Base-by-base conservation (phyloP, 2,888 invertebrate genomes). In the Sinodicranocentrus sp. region DNA sequence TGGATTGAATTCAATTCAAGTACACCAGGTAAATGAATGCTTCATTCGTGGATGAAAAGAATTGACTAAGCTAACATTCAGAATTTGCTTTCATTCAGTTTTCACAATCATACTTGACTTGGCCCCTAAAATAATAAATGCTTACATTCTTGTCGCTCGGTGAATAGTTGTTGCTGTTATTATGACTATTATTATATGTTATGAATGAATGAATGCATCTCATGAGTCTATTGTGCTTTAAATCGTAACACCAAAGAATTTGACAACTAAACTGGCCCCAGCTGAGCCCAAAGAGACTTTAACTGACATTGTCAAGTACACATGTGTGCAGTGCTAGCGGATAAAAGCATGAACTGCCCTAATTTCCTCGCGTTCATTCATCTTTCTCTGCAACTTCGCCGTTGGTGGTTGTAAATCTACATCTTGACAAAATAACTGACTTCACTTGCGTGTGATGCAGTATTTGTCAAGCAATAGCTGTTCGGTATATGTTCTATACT, bases 321-420 rank as follows among this genome's bases (percentile, higher is more conserved):
- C 65, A 25, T 23, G 17, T 33, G 17, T 63, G 63, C 39, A 26
- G 33, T 1, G 25, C 76, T 52, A 33, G 23, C 61, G 48, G 39
- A 28, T 33, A 26, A 59, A 63, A 70, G 25, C 65, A 48, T 76
- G 82, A 82, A 54, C 75, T 76, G 76, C 82, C 76, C 82, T 76
- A 82, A 52, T 76, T 82, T 75, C 70, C 28, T 61, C 44, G n/a
- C 23, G 43, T 68, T 70, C 70, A 61, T 71, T 63, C 63, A 71
- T 78, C 54, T 61, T 63, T 68, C 57, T 57, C 57, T 82, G 75
- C 26, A 75, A 82, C 39, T 28, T 59, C 68, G 82, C 82, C 82
- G 82, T 70, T 82, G 82, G 82, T 82, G 78, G 70, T 71, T 78
- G 78, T 63, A 78, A 78, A 78, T 70, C 71, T 78, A 21, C 48